These are phyloP conservation scores for Triplophysa rosa DNA, from an alignment of 2,113 vertebrate species.

Conservation along the genomic window DNA sequence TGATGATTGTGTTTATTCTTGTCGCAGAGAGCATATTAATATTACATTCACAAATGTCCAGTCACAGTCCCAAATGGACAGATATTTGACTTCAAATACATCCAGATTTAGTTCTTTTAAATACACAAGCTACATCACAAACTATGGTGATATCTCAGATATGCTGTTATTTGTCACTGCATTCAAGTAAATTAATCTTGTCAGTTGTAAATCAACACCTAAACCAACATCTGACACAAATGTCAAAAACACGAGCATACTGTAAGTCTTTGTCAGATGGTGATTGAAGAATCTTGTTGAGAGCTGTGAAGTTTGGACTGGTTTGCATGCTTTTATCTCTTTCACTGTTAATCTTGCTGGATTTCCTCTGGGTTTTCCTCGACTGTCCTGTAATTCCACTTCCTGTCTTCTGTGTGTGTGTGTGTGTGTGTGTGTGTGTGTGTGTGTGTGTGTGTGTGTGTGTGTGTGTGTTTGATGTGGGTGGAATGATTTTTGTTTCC, in stretches of 20 bases:
- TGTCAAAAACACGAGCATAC: too few relatives aligned
- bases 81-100: not conserved
- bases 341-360: slow-evolving; percentile 2
- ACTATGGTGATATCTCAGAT: not conserved
- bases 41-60: too few relatives aligned
- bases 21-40: too few relatives aligned
- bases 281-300: not conserved
- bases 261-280: not conserved
- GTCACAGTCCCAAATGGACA: too few relatives aligned
- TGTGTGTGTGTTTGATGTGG: not conserved
- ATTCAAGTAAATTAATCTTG: too few relatives aligned
- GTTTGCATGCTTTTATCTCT: not conserved
- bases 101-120: too few relatives aligned
- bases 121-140: too few relatives aligned
- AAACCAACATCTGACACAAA: not conserved
- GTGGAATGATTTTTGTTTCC: not conserved
- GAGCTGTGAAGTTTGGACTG: not conserved
- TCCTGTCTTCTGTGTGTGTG: slow-evolving; percentile 36
- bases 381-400: not conserved
- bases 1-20: too few relatives aligned
- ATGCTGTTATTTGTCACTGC: too few relatives aligned
- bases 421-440: not conserved
- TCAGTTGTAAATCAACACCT: too few relatives aligned
- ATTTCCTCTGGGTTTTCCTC: slow-evolving; percentile 10
- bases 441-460: not conserved